Evolutionary conservation across 2,797 vertebrate species (phyloP).

Genomic region (Halcyon badia): DNA sequence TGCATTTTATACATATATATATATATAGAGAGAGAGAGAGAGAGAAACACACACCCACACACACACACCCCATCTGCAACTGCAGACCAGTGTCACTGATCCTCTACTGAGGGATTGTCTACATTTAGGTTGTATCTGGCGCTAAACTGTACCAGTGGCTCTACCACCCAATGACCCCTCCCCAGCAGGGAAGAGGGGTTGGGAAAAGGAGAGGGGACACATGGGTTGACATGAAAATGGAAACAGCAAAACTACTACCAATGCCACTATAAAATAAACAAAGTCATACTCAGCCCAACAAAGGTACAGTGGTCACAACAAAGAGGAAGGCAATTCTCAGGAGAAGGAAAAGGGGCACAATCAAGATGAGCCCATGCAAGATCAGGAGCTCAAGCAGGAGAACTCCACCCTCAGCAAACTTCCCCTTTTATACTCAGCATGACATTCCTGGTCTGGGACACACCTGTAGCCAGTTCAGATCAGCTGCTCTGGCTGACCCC

Average conservation of each 20-base stretch:
- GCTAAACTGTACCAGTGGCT: not conserved
- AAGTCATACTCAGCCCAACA: not conserved
- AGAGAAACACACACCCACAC: accelerated
- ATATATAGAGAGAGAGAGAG: too few species aligned
- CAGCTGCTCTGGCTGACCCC: not conserved
- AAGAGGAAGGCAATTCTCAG: not conserved
- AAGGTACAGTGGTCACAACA: not conserved
- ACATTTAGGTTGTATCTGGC: not conserved
- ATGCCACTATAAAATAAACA: not conserved
- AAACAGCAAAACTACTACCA: not conserved
- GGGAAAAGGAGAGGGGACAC: not conserved
- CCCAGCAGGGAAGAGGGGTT: not conserved
- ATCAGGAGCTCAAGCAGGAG: not conserved
- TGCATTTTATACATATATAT: too few species aligned
- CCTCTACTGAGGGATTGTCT: not conserved
- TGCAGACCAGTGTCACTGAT: not conserved
- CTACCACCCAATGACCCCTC: not conserved
- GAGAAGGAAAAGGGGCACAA: not conserved
- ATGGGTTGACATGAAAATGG: not conserved
- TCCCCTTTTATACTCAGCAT: not conserved
- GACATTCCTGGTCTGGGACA: not conserved
- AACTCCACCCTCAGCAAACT: not conserved
- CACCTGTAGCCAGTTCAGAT: not conserved
- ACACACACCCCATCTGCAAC: not conserved
- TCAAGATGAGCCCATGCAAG: not conserved